A percentile compares a stretch with the other conserved stretches of the same genome.
Conservation (phyloP, 1,140 invertebrate genomes). For the Chrysopa pallens region DNA sequence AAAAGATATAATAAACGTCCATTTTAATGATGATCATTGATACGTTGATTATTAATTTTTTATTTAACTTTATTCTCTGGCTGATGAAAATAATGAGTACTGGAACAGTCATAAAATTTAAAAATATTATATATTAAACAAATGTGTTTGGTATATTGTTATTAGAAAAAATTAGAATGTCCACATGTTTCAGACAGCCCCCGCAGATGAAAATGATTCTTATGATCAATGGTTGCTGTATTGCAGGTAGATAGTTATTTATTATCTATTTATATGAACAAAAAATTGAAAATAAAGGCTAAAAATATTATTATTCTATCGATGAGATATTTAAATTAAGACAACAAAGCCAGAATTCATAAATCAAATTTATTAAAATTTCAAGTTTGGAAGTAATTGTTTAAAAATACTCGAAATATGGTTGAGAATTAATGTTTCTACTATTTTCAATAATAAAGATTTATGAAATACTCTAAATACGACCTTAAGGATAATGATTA, state of each 20-base stretch:
- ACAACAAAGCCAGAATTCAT: no score
- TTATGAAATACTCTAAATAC: no score
- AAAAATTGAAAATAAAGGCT: slow-evolving; percentile 1
- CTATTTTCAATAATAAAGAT: no score
- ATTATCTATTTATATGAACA: neutral
- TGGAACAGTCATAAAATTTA: slow-evolving; percentile 38
- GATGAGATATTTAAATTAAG: neutral
- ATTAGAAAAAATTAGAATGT: slow-evolving; percentile 4
- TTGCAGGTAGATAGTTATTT: neutral
- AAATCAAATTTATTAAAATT: no score
- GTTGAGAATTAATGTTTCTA: no score
- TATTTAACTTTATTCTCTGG: no score
- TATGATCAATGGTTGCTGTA: slow-evolving; percentile 4
- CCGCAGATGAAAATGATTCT: slow-evolving; percentile 13
- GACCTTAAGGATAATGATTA: no score
- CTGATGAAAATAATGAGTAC: slow-evolving; percentile 47
- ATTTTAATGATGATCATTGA: no score
- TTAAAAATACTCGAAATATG: no score
- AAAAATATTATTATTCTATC: neutral
- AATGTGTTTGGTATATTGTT: slow-evolving; percentile 3
- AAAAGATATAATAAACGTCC: no score
- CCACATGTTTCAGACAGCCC: slow-evolving; percentile 12
- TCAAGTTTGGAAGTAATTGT: no score
- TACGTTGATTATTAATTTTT: no score
- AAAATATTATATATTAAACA: slow-evolving; percentile 13